A percentile compares a stretch with the other conserved stretches of the same genome.
phyloP scores from a whole-genome alignment of 2,888 invertebrate species.

The Rhamphomyia laevipes region DNA sequence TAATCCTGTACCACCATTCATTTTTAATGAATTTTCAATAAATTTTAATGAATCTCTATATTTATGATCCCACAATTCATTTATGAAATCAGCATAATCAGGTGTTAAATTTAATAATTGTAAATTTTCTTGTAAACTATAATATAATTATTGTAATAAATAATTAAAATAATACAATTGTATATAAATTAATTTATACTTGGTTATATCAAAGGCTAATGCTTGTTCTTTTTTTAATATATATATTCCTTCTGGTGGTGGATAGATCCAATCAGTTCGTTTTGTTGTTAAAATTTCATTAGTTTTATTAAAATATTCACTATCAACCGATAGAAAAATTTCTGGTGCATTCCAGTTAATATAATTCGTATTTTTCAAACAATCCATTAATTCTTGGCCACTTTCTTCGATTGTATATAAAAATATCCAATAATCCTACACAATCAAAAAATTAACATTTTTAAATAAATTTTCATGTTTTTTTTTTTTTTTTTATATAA shows the following conservation, averaged over 20 bases:
- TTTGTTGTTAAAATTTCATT: slow-evolving; percentile 3
- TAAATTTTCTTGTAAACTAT: neutral
- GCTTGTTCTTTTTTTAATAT: neutral
- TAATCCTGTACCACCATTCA: slow-evolving; percentile 5
- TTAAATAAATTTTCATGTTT: too few species aligned
- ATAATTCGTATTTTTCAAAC: slow-evolving; percentile 4
- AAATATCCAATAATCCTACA: slow-evolving; percentile 7
- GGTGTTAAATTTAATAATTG: neutral
- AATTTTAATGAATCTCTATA: slow-evolving; percentile 4
- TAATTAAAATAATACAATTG: too few species aligned
- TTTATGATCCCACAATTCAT: slow-evolving; percentile 8
- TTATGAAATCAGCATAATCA: slow-evolving; percentile 5
- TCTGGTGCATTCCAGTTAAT: slow-evolving; percentile 8
- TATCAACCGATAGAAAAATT: slow-evolving; percentile 3
- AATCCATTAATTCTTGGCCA: slow-evolving; percentile 1
- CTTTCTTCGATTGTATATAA: slow-evolving; percentile 3
- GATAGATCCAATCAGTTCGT: slow-evolving; percentile 1
- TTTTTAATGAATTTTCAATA: slow-evolving; percentile 6
- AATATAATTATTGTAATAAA: neutral
- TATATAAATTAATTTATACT: too few species aligned
- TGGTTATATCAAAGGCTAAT: neutral
- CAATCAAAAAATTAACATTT: too few species aligned
- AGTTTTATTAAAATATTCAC: neutral
- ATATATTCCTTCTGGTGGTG: neutral
- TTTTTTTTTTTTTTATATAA: too few species aligned